Percentiles rank a stretch among this genome's conserved stretches.
Conservation (phyloP, 2,888 invertebrate species). For the Standfussiana lucernea region DNA sequence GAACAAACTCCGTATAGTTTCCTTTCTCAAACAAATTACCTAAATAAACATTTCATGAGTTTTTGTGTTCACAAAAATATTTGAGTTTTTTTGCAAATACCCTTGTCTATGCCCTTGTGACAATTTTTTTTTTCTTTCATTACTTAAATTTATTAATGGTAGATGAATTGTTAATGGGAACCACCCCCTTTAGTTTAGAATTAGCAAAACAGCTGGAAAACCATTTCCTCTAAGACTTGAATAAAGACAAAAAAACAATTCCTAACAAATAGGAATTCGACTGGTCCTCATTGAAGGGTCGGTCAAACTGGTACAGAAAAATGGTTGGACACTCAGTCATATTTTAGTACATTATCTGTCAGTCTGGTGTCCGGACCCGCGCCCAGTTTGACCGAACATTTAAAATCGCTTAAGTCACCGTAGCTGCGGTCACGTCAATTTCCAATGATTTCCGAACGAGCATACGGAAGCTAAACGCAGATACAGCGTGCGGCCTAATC, state of each 20-base stretch:
- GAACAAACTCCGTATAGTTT: not conserved
- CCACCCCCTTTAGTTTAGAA: not conserved
- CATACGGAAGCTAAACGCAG: constrained; percentile 48
- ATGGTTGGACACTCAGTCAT: too few species aligned
- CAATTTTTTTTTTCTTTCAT: too few species aligned
- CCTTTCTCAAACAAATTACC: not conserved
- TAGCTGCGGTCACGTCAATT: constrained; percentile 39
- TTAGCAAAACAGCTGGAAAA: not conserved
- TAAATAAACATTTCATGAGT: not conserved
- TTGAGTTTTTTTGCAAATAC: too few species aligned
- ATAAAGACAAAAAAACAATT: not conserved
- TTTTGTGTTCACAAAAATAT: too few species aligned
- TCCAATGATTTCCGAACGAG: constrained; percentile 49
- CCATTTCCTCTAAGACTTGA: not conserved
- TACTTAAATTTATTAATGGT: too few species aligned
- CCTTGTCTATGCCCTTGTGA: too few species aligned
- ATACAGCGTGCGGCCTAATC: constrained; percentile 67
- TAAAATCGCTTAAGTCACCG: not conserved
- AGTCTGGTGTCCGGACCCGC: not conserved
- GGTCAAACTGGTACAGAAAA: not conserved
- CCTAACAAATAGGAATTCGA: not conserved
- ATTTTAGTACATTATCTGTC: not conserved
- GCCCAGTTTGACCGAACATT: not conserved
- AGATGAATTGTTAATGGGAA: too few species aligned
- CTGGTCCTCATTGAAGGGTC: not conserved